phyloP scores from a whole-genome alignment of 2,797 vertebrate species.

The Chelmon rostratus region DNA sequence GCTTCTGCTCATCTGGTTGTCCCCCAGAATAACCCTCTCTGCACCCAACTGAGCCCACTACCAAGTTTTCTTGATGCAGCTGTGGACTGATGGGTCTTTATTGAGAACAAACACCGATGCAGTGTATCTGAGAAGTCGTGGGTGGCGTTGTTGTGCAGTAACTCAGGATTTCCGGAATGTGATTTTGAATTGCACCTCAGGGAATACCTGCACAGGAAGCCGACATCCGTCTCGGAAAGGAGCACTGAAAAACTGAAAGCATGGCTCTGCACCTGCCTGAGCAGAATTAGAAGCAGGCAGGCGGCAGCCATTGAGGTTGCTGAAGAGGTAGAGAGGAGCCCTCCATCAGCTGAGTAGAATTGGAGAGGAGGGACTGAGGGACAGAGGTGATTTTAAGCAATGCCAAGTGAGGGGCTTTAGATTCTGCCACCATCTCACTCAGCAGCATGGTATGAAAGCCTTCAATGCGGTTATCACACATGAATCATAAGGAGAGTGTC shows the following conservation, averaged over 20 bases:
- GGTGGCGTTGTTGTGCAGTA: slow-evolving; percentile 35
- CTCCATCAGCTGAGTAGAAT: slow-evolving; percentile 64
- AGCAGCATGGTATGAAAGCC: slow-evolving; percentile 34
- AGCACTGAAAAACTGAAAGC: slow-evolving; percentile 56
- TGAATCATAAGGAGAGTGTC: slow-evolving; percentile 35
- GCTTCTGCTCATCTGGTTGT: slow-evolving; percentile 21
- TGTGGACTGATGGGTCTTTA: slow-evolving; percentile 33
- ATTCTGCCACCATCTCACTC: slow-evolving; percentile 52
- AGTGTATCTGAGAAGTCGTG: slow-evolving; percentile 27
- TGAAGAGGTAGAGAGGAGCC: slow-evolving; percentile 46
- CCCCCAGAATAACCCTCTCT: slow-evolving; percentile 19
- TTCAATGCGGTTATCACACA: slow-evolving; percentile 20
- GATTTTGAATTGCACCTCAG: slow-evolving; percentile 64
- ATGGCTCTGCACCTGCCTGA: slow-evolving; percentile 57
- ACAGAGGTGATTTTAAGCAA: slow-evolving; percentile 61
- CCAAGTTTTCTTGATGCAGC: slow-evolving; percentile 24
- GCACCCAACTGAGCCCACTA: not conserved
- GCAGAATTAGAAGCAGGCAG: slow-evolving; percentile 72
- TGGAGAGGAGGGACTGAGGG: slow-evolving; percentile 48
- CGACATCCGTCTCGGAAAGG: slow-evolving; percentile 62
- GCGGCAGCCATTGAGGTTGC: slow-evolving; percentile 27
- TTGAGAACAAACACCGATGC: slow-evolving; percentile 35
- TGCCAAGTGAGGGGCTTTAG: slow-evolving; percentile 50
- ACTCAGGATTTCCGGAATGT: slow-evolving; percentile 56
- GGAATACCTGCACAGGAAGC: slow-evolving; percentile 57